Percentiles rank a stretch among this genome's conserved stretches.
Evolutionary conservation across 2,797 vertebrate genomes (phyloP).

Genomic region (Peromyscus attwateri): DNA sequence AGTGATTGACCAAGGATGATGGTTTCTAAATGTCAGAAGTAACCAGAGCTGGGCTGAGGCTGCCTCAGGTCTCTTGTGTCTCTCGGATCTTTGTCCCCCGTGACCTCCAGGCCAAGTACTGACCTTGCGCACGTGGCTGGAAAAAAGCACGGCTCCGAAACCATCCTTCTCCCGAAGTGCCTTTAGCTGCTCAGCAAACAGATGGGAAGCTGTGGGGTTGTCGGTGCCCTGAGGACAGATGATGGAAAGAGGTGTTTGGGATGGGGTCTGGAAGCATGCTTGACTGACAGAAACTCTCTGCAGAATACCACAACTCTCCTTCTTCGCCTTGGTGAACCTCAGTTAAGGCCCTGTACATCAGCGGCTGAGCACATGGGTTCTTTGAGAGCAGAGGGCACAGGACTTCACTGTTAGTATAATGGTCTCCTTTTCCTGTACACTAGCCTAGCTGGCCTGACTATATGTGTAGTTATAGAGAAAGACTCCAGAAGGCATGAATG

Average conservation of each 20-base stretch:
- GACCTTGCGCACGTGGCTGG: constrained; percentile 93
- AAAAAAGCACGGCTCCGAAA: constrained; percentile 92
- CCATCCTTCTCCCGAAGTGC: constrained; percentile 91
- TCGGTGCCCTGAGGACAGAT: constrained; percentile 89
- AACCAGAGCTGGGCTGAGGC: no score
- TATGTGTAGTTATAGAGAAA: background rate
- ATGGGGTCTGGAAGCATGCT: background rate
- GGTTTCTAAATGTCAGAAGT: background rate
- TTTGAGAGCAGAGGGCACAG: background rate
- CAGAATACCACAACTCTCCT: background rate
- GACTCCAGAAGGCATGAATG: background rate
- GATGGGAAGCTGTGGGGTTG: constrained; percentile 88
- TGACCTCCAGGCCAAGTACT: background rate
- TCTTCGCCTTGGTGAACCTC: background rate
- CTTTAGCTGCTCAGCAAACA: constrained; percentile 89
- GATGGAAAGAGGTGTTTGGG: background rate
- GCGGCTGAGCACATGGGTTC: background rate
- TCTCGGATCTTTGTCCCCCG: no score
- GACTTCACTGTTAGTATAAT: no score
- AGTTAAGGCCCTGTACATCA: background rate
- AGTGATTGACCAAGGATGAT: background rate
- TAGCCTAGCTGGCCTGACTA: background rate
- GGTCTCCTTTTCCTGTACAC: no score
- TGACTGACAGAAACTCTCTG: background rate
- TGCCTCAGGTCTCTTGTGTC: no score